Evolutionary conservation across 2,888 invertebrate genomes (phyloP), one percentile per base, ranked within the genome.

Genomic region (Ophion costatus): DNA sequence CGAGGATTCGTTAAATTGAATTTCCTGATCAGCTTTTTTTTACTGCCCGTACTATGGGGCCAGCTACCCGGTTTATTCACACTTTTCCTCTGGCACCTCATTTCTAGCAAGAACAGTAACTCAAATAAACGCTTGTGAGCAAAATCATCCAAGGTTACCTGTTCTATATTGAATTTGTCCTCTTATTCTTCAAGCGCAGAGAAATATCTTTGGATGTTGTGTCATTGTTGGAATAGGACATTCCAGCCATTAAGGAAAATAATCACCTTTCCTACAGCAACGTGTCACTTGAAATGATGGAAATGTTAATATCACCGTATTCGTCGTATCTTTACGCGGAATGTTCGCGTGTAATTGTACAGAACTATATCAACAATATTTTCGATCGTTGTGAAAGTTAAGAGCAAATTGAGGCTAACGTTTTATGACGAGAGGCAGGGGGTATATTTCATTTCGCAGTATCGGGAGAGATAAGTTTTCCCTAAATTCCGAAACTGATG

Each of bases 401-500:
- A 69, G 69, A 24, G 51, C 14, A 20, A 66, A 38, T n/a, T 66
- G 38, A 14, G 10, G 45, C 3, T 1, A 14, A 11, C 0, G 38
- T 38, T 38, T 7, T 38, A 38, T 10, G 24, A 17, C 17, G 5
- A 14, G 0, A 9, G 69, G 24, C 45, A 11, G 42, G 22, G 14
- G 9, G 11, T 11, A 24, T 69, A 69, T 69, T 45, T 17, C 22
- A 69, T 14, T 2, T 69, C 45, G 42, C 69, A 22, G 51, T 24
- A 24, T 69, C 38, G 51, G 22, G 24, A 22, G 57, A 33, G 24
- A 71, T 57, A 57, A 71, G 57, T 42, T 73, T 0, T 33, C 17
- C 17, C 73, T 63, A 22, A 76, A 82, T 64, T 70, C 69, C 56
- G 9, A 76, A 29, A 29, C 22, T 17, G 17, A 38, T 71, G 56